Percentiles rank a stretch among this genome's conserved stretches.
phyloP scores from a whole-genome alignment of 2,888 invertebrate genomes.

The Stenchaetothrips biformis region DNA sequence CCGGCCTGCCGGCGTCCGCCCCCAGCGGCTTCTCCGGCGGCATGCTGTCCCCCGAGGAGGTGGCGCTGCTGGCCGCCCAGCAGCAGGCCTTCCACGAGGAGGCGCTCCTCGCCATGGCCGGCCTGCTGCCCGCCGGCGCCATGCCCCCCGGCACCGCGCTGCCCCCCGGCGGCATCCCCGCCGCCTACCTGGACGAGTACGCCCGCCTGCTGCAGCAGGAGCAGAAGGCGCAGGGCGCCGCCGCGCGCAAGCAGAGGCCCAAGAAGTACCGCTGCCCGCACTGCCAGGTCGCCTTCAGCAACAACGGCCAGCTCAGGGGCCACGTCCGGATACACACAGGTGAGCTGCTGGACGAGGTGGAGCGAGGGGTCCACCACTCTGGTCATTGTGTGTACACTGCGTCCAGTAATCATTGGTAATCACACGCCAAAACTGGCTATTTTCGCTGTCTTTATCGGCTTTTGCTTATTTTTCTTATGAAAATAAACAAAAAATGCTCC shows the following conservation, averaged over 20 bases:
- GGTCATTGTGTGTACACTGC: no score
- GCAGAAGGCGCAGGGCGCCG: constrained; percentile 19
- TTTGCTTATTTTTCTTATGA: constrained; percentile 34
- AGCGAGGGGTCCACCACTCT: no score
- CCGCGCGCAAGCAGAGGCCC: constrained; percentile 66
- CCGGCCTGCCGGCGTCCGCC: background rate
- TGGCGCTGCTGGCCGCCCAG: constrained; percentile 3
- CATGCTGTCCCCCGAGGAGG: background rate
- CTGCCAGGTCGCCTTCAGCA: constrained; percentile 87
- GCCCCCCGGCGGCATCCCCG: constrained; percentile 26
- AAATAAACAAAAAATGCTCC: no score
- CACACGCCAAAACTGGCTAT: no score
- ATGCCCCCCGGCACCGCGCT: background rate
- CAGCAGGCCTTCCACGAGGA: constrained; percentile 22
- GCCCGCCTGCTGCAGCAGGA: constrained; percentile 29
- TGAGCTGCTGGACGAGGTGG: constrained; percentile 40
- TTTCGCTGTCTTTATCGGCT: no score
- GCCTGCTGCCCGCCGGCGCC: background rate
- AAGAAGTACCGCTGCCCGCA: constrained; percentile 89
- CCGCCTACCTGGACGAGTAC: constrained; percentile 29
- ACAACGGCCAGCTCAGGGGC: constrained; percentile 86
- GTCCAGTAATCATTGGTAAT: no score
- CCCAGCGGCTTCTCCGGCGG: background rate
- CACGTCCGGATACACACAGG: constrained; percentile 89
- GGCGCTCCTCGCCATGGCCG: constrained; percentile 12